phyloP scores from a whole-genome alignment of 2,797 vertebrate genomes.

The Micropoecilia bifurca region DNA sequence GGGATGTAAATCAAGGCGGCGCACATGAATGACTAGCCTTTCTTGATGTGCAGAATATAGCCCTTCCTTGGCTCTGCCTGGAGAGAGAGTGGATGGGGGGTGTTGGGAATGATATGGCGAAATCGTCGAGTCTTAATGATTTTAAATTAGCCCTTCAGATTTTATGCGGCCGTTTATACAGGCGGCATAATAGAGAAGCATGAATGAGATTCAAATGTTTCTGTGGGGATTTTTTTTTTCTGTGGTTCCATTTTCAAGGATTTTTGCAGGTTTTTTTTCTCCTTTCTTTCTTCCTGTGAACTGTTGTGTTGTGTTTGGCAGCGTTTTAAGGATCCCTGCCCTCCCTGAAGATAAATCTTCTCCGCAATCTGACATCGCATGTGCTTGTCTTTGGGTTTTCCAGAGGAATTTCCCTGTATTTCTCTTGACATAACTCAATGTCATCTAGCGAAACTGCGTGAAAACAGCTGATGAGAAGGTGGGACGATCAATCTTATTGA shows the following conservation, averaged over 20 bases:
- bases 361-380: constrained; percentile 14
- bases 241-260: constrained; percentile 30
- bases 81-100: background rate
- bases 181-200: constrained; percentile 7
- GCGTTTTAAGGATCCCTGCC: constrained; percentile 34
- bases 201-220: constrained; percentile 14
- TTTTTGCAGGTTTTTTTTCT: constrained; percentile 30
- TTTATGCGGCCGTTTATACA: constrained; percentile 14
- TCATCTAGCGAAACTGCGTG: background rate
- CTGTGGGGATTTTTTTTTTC: background rate
- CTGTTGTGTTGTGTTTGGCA: constrained; percentile 28
- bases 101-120: constrained; percentile 39
- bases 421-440: constrained; percentile 26
- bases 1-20: constrained; percentile 70
- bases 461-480: constrained; percentile 14
- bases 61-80: constrained; percentile 42
- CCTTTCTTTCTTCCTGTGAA: constrained; percentile 4
- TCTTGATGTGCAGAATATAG: constrained; percentile 65
- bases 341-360: constrained; percentile 38
- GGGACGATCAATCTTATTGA: constrained; percentile 4
- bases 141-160: constrained; percentile 37
- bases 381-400: constrained; percentile 21
- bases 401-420: constrained; percentile 31
- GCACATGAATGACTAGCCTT: constrained; percentile 71
- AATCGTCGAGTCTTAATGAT: constrained; percentile 42